Evolutionary conservation across 2,113 vertebrate species (phyloP).

Genomic region (Cnemophilus loriae): DNA sequence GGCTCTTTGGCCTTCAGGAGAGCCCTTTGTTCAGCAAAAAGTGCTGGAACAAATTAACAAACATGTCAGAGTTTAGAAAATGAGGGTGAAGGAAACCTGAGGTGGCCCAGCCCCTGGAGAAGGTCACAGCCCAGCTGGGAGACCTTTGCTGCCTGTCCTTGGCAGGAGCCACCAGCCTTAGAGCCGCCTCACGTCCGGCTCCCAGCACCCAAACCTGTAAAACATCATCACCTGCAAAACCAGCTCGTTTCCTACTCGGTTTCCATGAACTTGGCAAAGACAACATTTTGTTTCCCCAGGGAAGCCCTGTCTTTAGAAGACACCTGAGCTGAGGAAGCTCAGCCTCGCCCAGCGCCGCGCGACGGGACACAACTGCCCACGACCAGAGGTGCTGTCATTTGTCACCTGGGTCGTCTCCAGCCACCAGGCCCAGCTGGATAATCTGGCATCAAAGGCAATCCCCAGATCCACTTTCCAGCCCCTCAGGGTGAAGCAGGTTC

Average conservation of each 20-base stretch:
- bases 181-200: neutral
- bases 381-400: neutral
- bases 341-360: neutral
- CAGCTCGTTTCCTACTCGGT: neutral
- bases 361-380: rapidly evolving
- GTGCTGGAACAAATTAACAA: neutral
- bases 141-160: neutral
- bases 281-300: neutral
- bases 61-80: neutral
- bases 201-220: neutral
- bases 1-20: neutral
- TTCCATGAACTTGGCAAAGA: neutral
- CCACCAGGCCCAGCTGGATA: neutral
- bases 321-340: neutral
- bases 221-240: rapidly evolving
- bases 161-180: neutral
- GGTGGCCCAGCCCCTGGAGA: neutral
- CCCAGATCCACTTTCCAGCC: neutral
- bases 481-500: neutral
- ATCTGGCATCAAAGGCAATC: neutral
- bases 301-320: neutral
- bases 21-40: neutral
- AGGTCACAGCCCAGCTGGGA: neutral
- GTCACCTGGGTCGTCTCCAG: neutral
- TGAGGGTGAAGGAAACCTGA: neutral